Evolutionary conservation across 1,140 invertebrate genomes (phyloP).

Genomic region (Thaumatotibia leucotreta): DNA sequence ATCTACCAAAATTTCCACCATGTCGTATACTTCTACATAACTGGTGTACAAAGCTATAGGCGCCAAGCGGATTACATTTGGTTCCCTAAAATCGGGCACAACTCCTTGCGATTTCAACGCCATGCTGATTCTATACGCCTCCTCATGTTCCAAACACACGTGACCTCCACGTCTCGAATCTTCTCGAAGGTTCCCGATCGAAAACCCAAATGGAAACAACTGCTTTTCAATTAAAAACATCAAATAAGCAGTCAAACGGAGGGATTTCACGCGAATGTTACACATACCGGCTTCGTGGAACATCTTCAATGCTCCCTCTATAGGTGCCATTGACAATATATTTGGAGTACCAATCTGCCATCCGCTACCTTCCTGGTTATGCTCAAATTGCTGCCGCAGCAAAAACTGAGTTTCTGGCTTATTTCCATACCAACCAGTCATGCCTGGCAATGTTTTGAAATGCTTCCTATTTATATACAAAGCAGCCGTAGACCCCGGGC

Average conservation of each 20-base stretch:
- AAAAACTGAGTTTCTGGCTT: constrained; percentile 51
- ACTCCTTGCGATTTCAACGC: constrained; percentile 43
- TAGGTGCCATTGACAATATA: constrained; percentile 45
- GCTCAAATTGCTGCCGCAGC: constrained; percentile 55
- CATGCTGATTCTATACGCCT: constrained; percentile 53
- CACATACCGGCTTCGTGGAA: constrained; percentile 46
- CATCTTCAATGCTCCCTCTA: constrained; percentile 53
- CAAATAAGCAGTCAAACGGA: constrained; percentile 55
- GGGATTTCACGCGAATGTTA: constrained; percentile 52
- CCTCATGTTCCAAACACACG: constrained; percentile 51
- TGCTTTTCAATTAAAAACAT: constrained; percentile 58
- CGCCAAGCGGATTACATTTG: constrained; percentile 50
- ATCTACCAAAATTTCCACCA: constrained; percentile 47
- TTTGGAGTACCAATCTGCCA: constrained; percentile 59
- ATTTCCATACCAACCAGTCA: constrained; percentile 62
- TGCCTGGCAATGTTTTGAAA: constrained; percentile 41
- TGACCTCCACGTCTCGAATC: constrained; percentile 54
- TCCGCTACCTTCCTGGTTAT: constrained; percentile 45
- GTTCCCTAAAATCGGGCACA: constrained; percentile 48
- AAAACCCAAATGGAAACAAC: constrained; percentile 39
- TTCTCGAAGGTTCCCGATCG: constrained; percentile 46
- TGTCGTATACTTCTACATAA: constrained; percentile 49
- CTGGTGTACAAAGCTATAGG: constrained; percentile 53
- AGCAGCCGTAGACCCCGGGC: constrained; percentile 46
- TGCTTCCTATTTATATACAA: constrained; percentile 60